Percentiles rank a stretch among this genome's conserved stretches.
These are phyloP conservation scores for Scytalopus superciliaris DNA, from an alignment of 2,113 vertebrate species.

Conservation along the genomic window DNA sequence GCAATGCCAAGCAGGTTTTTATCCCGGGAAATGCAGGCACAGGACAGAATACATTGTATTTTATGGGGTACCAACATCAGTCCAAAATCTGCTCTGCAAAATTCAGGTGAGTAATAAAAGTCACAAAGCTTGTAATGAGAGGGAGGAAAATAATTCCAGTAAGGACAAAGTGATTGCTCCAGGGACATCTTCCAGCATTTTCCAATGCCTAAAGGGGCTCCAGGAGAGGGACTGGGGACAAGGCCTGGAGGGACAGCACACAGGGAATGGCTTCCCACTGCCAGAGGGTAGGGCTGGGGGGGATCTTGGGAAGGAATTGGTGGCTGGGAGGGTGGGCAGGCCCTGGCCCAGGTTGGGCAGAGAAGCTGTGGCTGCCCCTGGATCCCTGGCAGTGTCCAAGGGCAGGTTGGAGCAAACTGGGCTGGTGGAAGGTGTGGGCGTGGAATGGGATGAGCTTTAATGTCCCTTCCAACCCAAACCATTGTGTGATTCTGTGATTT, in stretches of 20 bases:
- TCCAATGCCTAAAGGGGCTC: background rate
- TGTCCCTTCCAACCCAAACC: background rate
- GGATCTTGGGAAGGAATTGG: rapidly evolving
- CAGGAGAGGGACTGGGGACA: background rate
- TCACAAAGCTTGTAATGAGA: background rate
- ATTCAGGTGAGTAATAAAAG: background rate
- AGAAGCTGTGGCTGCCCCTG: background rate
- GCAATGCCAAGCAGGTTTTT: background rate
- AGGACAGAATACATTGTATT: background rate
- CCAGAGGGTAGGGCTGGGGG: rapidly evolving
- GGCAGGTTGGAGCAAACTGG: background rate
- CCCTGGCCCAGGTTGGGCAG: background rate
- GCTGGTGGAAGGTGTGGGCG: rapidly evolving
- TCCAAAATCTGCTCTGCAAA: background rate
- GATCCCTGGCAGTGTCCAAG: background rate
- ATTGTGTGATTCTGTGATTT: background rate
- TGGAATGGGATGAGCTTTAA: background rate
- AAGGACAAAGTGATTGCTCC: background rate
- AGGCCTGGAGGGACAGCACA: background rate
- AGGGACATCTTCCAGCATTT: background rate
- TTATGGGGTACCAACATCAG: background rate
- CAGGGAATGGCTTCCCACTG: background rate
- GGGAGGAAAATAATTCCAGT: background rate
- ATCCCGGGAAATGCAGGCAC: background rate
- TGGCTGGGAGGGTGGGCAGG: rapidly evolving